Conservation (phyloP, 2,797 vertebrate species). For the Halcyon chelicuti region DNA sequence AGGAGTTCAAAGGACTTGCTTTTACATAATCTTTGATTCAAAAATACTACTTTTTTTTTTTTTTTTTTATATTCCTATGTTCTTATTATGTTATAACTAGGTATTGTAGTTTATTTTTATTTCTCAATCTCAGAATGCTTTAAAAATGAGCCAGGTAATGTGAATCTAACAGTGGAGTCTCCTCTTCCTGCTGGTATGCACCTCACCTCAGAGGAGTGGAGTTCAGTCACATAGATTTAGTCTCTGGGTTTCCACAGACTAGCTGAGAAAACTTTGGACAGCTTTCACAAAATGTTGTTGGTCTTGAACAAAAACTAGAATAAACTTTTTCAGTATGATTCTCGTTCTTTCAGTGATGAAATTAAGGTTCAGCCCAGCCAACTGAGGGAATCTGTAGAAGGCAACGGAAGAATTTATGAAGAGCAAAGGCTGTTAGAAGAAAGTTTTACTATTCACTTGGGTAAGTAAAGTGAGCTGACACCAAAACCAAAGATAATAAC, state of each 20-base stretch:
- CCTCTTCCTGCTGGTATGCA: not conserved
- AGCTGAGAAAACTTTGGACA: not conserved
- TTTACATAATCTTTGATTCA: not conserved
- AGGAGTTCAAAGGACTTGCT: not conserved
- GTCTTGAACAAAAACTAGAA: not conserved
- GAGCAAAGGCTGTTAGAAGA: conserved; percentile 95
- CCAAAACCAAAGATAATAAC: not conserved
- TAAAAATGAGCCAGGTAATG: not conserved
- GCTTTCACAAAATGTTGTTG: not conserved
- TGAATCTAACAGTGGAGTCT: not conserved
- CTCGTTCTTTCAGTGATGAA: conserved; percentile 87
- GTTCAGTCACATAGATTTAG: not conserved
- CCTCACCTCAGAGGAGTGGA: not conserved
- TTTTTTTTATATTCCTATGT: not conserved
- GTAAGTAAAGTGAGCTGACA: conserved; percentile 76
- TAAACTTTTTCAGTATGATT: not conserved
- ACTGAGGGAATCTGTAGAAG: conserved; percentile 85
- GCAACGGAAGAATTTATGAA: conserved; percentile 88
- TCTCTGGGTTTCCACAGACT: not conserved
- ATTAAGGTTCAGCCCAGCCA: conserved; percentile 93
- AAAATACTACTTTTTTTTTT: not conserved
- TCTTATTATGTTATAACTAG: not conserved
- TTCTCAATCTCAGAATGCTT: not conserved
- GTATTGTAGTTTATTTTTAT: not conserved
- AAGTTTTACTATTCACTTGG: conserved; percentile 98